These are phyloP conservation scores for Drosophila pruinosa DNA, from an alignment of 1,140 invertebrate genomes.

Conservation along the genomic window DNA sequence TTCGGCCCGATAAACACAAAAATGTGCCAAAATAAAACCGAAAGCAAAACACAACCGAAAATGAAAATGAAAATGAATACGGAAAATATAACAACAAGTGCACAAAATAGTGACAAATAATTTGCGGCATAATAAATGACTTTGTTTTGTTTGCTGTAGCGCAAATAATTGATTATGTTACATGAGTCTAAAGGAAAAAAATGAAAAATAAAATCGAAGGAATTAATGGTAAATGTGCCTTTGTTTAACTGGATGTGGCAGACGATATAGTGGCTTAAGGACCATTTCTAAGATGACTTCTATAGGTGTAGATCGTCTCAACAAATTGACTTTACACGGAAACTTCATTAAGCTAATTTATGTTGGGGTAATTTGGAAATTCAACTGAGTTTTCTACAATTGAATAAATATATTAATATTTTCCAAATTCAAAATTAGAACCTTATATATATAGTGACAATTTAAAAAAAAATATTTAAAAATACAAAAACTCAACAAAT, in stretches of 20 bases:
- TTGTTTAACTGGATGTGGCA: neutral
- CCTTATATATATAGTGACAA: too few species aligned
- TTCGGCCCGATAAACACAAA: conserved; percentile 63
- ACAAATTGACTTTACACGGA: too few species aligned
- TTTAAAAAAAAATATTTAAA: too few species aligned
- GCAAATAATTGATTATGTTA: conserved; percentile 70
- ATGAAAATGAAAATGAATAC: conserved; percentile 14
- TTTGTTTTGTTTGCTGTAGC: conserved; percentile 61
- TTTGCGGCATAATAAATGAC: conserved; percentile 73
- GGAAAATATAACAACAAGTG: conserved; percentile 55
- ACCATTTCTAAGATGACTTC: too few species aligned
- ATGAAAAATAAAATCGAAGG: conserved; percentile 14
- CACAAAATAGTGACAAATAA: conserved; percentile 76
- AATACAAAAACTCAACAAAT: too few species aligned
- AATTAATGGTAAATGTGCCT: conserved; percentile 1
- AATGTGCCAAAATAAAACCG: conserved; percentile 29
- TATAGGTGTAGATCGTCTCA: too few species aligned
- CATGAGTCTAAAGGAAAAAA: conserved; percentile 15
- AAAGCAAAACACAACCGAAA: conserved; percentile 26
- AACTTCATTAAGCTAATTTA: neutral
- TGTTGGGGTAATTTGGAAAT: too few species aligned
- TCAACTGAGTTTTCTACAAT: neutral
- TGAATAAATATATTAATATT: too few species aligned
- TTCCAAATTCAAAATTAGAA: too few species aligned
- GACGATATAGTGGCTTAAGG: neutral